Evolutionary conservation across 2,113 vertebrate genomes (phyloP).

Genomic region (Peromyscus leucopus): DNA sequence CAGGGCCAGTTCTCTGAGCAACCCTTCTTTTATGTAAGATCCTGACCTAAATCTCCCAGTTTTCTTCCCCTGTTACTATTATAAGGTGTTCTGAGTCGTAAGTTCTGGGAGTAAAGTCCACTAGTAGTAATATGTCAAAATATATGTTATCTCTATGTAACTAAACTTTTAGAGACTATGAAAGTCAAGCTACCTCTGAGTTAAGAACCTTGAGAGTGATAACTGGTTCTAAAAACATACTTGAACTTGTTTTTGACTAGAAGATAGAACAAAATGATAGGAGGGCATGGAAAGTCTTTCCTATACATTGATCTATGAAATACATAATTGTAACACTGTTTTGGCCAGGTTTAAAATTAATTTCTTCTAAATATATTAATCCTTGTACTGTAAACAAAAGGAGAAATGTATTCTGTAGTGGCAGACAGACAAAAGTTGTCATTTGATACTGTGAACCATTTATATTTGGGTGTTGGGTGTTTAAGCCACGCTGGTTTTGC

Average conservation of each 20-base stretch:
- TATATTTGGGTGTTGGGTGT: not conserved
- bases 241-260: constrained; percentile 74
- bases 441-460: not conserved
- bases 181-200: constrained; percentile 72
- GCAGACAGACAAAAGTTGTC: not conserved
- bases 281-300: not conserved
- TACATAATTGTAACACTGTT: not conserved
- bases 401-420: not conserved
- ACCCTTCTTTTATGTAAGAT: constrained; percentile 67
- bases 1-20: not conserved
- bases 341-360: not conserved
- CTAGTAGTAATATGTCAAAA: constrained; percentile 54
- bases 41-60: constrained; percentile 71
- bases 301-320: not conserved
- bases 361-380: constrained; percentile 19
- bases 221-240: constrained; percentile 73
- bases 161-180: constrained; percentile 77
- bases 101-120: constrained; percentile 75
- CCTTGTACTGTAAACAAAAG: not conserved
- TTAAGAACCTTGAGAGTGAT: constrained; percentile 74
- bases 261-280: constrained; percentile 76
- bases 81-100: constrained; percentile 74
- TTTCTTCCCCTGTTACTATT: constrained; percentile 51
- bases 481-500: not conserved
- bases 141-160: constrained; percentile 67